Evolutionary conservation across 2,113 vertebrate species (phyloP).

Genomic region (Epinephelus cyanopodus): DNA sequence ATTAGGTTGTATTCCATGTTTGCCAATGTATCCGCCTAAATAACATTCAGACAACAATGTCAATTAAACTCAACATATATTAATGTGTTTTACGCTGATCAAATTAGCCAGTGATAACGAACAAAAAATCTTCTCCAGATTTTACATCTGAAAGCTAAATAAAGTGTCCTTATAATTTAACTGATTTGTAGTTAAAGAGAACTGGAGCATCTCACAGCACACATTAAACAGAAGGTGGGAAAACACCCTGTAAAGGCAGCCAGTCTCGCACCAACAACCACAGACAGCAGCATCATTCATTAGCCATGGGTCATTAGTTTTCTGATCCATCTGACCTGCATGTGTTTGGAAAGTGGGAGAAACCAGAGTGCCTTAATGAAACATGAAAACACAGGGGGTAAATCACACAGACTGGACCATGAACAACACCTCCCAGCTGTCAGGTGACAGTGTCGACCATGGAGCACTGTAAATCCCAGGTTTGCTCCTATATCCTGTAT

Average conservation of each 20-base stretch:
- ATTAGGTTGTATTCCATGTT: no score
- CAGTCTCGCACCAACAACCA: background rate
- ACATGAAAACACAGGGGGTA: background rate
- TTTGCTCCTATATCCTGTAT: background rate
- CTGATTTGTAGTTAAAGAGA: background rate
- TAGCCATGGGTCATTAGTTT: background rate
- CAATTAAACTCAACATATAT: background rate
- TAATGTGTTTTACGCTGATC: background rate
- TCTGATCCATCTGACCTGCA: background rate
- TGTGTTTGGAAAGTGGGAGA: background rate
- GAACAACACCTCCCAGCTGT: background rate
- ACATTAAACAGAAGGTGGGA: background rate
- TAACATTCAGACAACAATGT: background rate
- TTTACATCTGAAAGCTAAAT: background rate
- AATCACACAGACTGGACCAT: background rate
- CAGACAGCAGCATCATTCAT: background rate
- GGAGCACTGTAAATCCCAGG: background rate
- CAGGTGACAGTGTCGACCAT: background rate
- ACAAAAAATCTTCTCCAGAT: background rate
- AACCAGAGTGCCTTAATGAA: conserved; percentile 4
- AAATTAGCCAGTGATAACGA: background rate
- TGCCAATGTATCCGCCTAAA: no score
- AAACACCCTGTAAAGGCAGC: background rate
- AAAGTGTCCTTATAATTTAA: background rate
- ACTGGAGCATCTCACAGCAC: background rate